Conservation (phyloP, 2,797 vertebrate genomes). For the Tamandua tetradactyla region DNA sequence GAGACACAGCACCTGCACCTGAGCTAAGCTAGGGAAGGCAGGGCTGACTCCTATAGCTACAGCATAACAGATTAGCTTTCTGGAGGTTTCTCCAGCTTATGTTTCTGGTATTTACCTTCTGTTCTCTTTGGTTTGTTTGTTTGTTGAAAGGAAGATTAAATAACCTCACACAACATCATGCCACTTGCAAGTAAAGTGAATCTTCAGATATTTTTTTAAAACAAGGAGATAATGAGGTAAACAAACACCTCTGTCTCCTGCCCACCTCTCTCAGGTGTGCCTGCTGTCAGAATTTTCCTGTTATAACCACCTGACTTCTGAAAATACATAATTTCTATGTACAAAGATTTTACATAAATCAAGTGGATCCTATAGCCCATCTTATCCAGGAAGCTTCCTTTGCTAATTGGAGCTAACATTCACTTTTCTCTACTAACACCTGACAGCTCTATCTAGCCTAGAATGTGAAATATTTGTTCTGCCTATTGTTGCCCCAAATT, state of each 20-base stretch:
- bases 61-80: background rate
- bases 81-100: constrained; percentile 53
- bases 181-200: constrained; percentile 58
- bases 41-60: background rate
- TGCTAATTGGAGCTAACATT: background rate
- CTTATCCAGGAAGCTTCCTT: background rate
- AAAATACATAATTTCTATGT: background rate
- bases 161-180: constrained; percentile 55
- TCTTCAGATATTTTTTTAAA: constrained; percentile 38
- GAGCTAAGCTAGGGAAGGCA: background rate
- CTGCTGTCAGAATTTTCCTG: constrained; percentile 14
- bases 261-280: constrained; percentile 53
- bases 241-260: constrained; percentile 65
- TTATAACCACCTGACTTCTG: background rate
- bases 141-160: constrained; percentile 67
- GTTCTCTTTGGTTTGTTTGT: constrained; percentile 65
- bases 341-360: background rate
- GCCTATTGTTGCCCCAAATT: rapidly evolving
- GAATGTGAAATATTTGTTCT: background rate
- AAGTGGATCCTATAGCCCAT: no score
- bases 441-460: rapidly evolving
- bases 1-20: background rate
- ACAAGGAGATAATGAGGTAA: constrained; percentile 65
- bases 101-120: constrained; percentile 69
- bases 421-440: rapidly evolving